Evolutionary conservation across 2,797 vertebrate species (phyloP), one percentile per base, ranked within the genome.

Genomic region (Craterocephalus amniculus): DNA sequence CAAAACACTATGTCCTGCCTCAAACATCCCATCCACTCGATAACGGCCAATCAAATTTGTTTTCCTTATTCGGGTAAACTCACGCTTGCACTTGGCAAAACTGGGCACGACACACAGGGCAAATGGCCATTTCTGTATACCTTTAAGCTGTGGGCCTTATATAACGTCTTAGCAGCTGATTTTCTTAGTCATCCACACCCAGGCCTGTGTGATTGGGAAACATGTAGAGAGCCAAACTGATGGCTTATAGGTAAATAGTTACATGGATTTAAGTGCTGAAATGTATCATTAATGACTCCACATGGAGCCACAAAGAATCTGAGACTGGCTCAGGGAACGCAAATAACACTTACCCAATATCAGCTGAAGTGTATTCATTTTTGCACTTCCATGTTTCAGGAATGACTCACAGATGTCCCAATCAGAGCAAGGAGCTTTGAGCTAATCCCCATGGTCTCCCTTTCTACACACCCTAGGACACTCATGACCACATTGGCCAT

Each of bases 401-500:
- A 12, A 1, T 91, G 84, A 90, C 61, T 88, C 85, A 87, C 0
- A 0, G 5, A 20, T 84, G 85, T 89, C 70, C 71, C 64, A 87
- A 81, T 72, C 56, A 22, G 64, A 60, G 4, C 58, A 26, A 45
- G 71, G 49, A 77, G 69, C 66, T 51, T 58, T 52, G 2, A 4
- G 5, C 67, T 87, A 72, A 87, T 84, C 57, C 61, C n/a, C 3
- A 31, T 6, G 26, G 61, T 79, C 80, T 80, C 43, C 84, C 81
- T 88, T 83, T 87, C 84, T 85, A 84, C 84, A 87, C 88, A 66
- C 88, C 84, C 80, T 8, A 18, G 63, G 67, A 80, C 72, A 76
- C 78, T 85, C 85, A 88, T 27, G 62, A 61, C 71, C 86, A 67
- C 74, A 45, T 22, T 11, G 10, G 49, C 71, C 35, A 32, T 7